Evolutionary conservation across 2,113 vertebrate genomes (phyloP).

Genomic region (Gasterosteus aculeatus): DNA sequence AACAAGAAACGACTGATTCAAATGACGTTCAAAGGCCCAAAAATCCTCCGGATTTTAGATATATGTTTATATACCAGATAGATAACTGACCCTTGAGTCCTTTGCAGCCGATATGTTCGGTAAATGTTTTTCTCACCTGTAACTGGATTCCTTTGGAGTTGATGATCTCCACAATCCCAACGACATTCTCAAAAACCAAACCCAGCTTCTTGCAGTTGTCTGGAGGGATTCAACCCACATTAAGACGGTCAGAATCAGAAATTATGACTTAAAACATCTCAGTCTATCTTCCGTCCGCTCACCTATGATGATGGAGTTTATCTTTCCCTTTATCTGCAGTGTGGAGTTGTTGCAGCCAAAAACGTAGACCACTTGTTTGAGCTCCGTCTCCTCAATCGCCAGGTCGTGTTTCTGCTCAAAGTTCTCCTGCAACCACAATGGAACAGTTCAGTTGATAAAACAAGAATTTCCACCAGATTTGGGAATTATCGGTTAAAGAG

Average conservation of each 20-base stretch:
- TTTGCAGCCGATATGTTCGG: neutral
- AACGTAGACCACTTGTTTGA: conserved; percentile 95
- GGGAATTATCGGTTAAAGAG: neutral
- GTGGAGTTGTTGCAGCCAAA: conserved; percentile 92
- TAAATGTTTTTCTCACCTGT: conserved; percentile 83
- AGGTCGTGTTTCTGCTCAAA: conserved; percentile 91
- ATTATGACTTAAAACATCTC: neutral
- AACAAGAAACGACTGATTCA: neutral
- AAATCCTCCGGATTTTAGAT: neutral
- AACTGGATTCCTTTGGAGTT: conserved; percentile 93
- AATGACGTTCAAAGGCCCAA: neutral
- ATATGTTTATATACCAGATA: neutral
- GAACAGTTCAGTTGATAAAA: neutral
- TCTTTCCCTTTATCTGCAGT: conserved; percentile 94
- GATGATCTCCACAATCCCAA: conserved; percentile 97
- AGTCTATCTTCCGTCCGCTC: conserved; percentile 57
- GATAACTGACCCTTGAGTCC: neutral
- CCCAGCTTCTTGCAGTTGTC: conserved; percentile 97
- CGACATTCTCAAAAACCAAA: conserved; percentile 95
- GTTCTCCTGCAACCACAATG: conserved; percentile 84
- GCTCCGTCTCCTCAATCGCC: conserved; percentile 91
- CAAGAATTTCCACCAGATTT: neutral
- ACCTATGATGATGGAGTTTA: conserved; percentile 98
- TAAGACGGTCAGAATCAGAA: neutral
- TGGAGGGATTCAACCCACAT: conserved; percentile 58